Evolutionary conservation across 2,113 vertebrate species (phyloP).

Genomic region (Bos indicus): DNA sequence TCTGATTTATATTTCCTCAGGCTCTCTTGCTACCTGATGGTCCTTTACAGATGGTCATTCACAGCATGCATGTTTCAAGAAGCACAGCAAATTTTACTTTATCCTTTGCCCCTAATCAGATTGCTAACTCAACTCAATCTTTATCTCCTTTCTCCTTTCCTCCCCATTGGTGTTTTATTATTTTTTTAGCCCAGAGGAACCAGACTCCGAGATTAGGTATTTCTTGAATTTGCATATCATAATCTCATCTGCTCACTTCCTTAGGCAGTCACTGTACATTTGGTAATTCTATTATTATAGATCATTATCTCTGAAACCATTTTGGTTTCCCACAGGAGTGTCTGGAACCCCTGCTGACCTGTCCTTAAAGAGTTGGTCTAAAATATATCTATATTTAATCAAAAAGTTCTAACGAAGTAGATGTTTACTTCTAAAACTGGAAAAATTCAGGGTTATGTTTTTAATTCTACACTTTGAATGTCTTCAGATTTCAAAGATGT

Average conservation of each 20-base stretch:
- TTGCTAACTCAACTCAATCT: not conserved
- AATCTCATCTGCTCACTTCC: constrained; percentile 71
- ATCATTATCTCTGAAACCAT: constrained; percentile 56
- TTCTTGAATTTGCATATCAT: constrained; percentile 68
- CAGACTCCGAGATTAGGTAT: constrained; percentile 58
- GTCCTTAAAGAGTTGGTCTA: not conserved
- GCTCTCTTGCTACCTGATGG: not conserved
- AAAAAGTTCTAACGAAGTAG: constrained; percentile 22
- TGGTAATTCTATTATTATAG: constrained; percentile 69
- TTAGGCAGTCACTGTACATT: constrained; percentile 48
- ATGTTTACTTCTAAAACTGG: constrained; percentile 33
- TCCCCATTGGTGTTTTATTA: constrained; percentile 45
- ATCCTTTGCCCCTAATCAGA: constrained; percentile 37
- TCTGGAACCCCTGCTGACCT: constrained; percentile 69
- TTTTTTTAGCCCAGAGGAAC: constrained; percentile 59
- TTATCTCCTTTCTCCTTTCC: constrained; percentile 47
- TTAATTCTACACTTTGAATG: not conserved
- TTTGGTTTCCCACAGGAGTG: constrained; percentile 49
- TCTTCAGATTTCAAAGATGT: constrained; percentile 1
- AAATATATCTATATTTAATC: constrained; percentile 16
- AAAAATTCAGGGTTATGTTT: constrained; percentile 6
- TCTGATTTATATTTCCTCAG: not conserved
- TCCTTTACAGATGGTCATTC: not conserved
- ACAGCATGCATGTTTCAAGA: not conserved
- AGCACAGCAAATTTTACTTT: constrained; percentile 3